phyloP scores from a whole-genome alignment of 1,140 invertebrate genomes.

The Lithobius niger region DNA sequence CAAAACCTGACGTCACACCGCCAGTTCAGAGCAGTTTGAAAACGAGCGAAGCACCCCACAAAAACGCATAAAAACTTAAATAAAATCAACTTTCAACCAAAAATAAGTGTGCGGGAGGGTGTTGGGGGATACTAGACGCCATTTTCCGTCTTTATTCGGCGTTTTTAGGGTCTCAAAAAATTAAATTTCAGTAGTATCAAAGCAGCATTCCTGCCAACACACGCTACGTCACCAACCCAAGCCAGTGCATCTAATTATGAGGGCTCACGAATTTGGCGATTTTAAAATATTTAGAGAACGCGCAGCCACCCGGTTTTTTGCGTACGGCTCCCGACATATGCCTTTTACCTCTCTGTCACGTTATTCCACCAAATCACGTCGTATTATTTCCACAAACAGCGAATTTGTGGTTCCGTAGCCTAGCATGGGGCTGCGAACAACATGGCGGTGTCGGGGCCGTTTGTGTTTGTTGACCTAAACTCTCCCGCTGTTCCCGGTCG shows the following conservation, averaged over 20 bases:
- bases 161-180: neutral
- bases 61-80: neutral
- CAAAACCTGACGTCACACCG: neutral
- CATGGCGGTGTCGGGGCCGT: neutral
- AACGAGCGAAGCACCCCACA: neutral
- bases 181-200: neutral
- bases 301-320: neutral
- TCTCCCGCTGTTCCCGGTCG: neutral
- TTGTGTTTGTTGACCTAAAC: slow-evolving; percentile 6
- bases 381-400: neutral
- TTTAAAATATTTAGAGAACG: neutral
- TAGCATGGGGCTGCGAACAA: neutral
- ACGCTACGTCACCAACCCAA: neutral
- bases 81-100: neutral
- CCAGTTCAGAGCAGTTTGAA: neutral
- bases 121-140: neutral
- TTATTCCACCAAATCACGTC: neutral
- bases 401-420: neutral
- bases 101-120: neutral
- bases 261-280: neutral
- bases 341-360: neutral
- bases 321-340: neutral
- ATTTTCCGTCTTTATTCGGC: neutral
- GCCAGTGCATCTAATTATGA: neutral
- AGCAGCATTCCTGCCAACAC: neutral